These are phyloP conservation scores for Cantharis nigra DNA, from an alignment of 2,888 invertebrate genomes.

Conservation along the genomic window DNA sequence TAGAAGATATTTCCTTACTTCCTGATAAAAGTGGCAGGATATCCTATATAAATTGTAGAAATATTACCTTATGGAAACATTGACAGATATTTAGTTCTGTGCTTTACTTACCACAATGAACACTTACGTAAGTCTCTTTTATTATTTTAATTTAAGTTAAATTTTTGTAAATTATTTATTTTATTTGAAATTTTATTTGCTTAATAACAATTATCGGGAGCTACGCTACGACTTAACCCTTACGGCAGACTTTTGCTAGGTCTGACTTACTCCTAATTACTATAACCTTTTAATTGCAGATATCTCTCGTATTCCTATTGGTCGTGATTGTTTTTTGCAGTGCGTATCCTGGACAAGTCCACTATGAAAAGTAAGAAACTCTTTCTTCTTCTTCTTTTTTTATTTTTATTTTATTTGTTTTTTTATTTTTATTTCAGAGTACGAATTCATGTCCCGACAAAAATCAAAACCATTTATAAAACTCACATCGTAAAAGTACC, in stretches of 20 bases:
- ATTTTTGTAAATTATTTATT: too few species aligned
- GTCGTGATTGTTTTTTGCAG: not conserved
- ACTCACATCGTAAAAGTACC: slow-evolving; percentile 53
- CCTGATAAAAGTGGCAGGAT: not conserved
- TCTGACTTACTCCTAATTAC: too few species aligned
- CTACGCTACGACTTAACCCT: not conserved
- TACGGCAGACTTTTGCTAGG: too few species aligned
- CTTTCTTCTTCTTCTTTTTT: too few species aligned
- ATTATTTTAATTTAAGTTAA: too few species aligned
- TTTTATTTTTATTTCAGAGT: slow-evolving; percentile 43
- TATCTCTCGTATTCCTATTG: not conserved
- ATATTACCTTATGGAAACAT: not conserved
- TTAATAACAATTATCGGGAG: not conserved
- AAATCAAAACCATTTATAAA: slow-evolving; percentile 50
- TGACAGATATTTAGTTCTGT: not conserved
- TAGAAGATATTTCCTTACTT: not conserved
- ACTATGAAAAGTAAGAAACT: not conserved
- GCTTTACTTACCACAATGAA: not conserved
- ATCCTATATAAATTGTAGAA: slow-evolving; percentile 1
- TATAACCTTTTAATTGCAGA: not conserved
- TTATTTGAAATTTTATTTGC: not conserved
- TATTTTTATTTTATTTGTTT: too few species aligned
- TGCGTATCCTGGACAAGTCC: not conserved
- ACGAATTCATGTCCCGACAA: slow-evolving; percentile 51
- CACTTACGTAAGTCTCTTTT: not conserved